Percentiles rank a stretch among this genome's conserved stretches.
Conservation (phyloP, 1,140 invertebrate species). For the Drosophila teissieri region DNA sequence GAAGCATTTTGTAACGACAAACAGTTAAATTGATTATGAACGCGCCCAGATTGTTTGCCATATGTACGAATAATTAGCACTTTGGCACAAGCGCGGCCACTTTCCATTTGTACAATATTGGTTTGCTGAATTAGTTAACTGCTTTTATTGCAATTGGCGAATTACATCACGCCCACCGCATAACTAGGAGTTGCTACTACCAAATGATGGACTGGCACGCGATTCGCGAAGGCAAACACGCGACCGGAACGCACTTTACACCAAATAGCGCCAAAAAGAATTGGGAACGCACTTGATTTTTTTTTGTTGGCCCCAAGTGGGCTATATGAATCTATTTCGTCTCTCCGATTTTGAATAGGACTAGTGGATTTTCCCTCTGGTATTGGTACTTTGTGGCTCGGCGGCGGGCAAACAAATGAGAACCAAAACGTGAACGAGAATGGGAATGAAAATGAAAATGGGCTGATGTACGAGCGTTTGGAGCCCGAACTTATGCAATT, state of each 20-base stretch:
- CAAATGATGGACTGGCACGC: conserved; percentile 58
- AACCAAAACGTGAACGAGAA: background rate
- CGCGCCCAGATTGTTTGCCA: conserved; percentile 35
- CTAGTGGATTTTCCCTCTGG: conserved; percentile 1
- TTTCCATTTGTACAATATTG: conserved; percentile 42
- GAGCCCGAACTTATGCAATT: conserved; percentile 71
- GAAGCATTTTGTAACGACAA: conserved; percentile 66
- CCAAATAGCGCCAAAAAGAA: conserved; percentile 20
- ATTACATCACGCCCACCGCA: conserved; percentile 79
- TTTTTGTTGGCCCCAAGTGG: conserved; percentile 1
- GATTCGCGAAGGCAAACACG: conserved; percentile 61
- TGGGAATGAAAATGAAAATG: conserved; percentile 21
- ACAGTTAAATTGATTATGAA: conserved; percentile 74
- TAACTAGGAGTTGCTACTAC: conserved; percentile 12
- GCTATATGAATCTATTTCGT: background rate
- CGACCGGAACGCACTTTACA: conserved; percentile 75
- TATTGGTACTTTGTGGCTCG: conserved; percentile 24
- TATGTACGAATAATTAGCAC: conserved; percentile 70
- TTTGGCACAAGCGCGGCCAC: conserved; percentile 34
- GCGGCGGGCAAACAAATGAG: conserved; percentile 70
- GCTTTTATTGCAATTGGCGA: conserved; percentile 64
- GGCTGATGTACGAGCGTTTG: conserved; percentile 62
- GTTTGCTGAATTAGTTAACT: conserved; percentile 70
- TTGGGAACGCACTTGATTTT: conserved; percentile 58
- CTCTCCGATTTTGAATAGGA: conserved; percentile 1